A percentile compares a stretch with the other conserved stretches of the same genome.
Evolutionary conservation across 2,888 invertebrate genomes (phyloP).

Genomic region (Silvanus unidentatus): DNA sequence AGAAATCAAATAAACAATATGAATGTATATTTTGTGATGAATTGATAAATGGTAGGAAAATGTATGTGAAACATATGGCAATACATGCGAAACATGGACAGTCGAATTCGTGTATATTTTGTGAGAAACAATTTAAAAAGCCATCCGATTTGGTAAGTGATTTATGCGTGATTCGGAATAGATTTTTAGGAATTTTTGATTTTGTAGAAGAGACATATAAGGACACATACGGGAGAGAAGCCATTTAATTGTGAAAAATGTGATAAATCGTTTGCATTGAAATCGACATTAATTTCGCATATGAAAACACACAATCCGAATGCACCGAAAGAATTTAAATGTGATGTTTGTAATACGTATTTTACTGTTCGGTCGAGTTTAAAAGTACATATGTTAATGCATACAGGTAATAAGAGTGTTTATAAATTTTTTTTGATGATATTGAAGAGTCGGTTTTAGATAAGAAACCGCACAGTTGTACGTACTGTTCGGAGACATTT

Average conservation of each 20-base stretch:
- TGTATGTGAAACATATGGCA: slow-evolving; percentile 13
- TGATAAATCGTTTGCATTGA: slow-evolving; percentile 56
- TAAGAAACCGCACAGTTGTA: slow-evolving; percentile 36
- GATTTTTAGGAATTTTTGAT: slow-evolving; percentile 6
- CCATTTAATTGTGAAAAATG: slow-evolving; percentile 57
- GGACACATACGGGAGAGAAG: slow-evolving; percentile 64
- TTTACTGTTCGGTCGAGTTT: slow-evolving; percentile 62
- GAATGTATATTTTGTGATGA: slow-evolving; percentile 8
- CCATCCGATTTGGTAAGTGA: slow-evolving; percentile 55
- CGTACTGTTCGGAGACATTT: slow-evolving; percentile 56
- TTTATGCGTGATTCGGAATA: no score
- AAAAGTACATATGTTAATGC: slow-evolving; percentile 61
- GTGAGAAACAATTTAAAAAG: slow-evolving; percentile 62
- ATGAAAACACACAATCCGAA: slow-evolving; percentile 52
- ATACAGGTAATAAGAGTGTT: slow-evolving; percentile 47
- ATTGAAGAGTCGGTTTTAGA: slow-evolving; percentile 14
- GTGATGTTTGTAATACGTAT: slow-evolving; percentile 56
- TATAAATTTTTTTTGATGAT: slow-evolving; percentile 3
- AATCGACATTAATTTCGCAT: slow-evolving; percentile 60
- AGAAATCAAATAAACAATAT: neutral
- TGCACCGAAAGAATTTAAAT: slow-evolving; percentile 53
- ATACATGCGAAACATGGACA: slow-evolving; percentile 27
- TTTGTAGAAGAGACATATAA: slow-evolving; percentile 53
- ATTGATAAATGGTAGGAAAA: slow-evolving; percentile 6
- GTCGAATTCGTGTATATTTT: slow-evolving; percentile 51